These are phyloP conservation scores for Halcyon malimbica DNA, from an alignment of 2,113 vertebrate genomes.

Conservation along the genomic window DNA sequence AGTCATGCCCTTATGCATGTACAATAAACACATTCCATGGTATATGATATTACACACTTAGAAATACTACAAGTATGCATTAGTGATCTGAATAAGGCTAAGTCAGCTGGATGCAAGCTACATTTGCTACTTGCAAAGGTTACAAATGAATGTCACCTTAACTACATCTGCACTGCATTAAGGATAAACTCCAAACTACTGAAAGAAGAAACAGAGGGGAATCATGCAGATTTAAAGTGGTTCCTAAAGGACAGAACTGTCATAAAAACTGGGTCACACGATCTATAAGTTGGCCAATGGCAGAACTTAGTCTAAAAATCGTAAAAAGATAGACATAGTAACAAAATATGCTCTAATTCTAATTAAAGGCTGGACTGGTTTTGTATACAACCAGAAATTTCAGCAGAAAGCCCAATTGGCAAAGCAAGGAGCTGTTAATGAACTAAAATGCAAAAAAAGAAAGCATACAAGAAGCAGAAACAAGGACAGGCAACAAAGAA, in stretches of 20 bases:
- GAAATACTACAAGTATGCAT: not conserved
- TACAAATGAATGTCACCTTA: not conserved
- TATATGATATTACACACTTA: not conserved
- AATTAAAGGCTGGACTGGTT: not conserved
- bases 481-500: not conserved
- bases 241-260: not conserved
- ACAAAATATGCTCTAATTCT: not conserved
- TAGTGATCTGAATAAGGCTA: not conserved
- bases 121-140: not conserved
- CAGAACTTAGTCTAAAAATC: constrained; percentile 7
- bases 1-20: not conserved
- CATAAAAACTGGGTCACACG: not conserved
- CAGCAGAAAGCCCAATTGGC: not conserved
- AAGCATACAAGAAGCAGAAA: not conserved
- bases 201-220: not conserved
- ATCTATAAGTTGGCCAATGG: not conserved
- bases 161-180: not conserved
- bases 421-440: not conserved
- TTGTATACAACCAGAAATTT: not conserved
- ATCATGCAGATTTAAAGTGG: not conserved
- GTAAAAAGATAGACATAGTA: not conserved
- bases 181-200: not conserved
- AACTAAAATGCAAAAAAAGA: not conserved
- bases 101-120: not conserved
- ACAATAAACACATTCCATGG: not conserved